Base-by-base conservation (phyloP, 2,797 vertebrate species). In the Neoniphon sammara region DNA sequence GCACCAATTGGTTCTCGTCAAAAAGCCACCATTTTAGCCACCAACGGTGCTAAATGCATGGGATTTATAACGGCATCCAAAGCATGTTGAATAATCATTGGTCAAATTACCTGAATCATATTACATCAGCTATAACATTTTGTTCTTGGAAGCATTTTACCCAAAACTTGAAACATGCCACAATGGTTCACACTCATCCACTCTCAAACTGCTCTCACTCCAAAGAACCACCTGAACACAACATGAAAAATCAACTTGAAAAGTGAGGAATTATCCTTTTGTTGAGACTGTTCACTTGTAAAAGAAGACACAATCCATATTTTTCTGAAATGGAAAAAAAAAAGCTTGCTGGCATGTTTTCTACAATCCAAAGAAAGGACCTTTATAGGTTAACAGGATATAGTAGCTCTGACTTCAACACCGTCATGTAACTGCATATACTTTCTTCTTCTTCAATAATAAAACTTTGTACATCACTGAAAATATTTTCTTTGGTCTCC, bases 381-480 rank as follows among this genome's bases (percentile, higher is more conserved):
- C 80, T 76, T 46, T 78, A 25, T 18, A 27, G 65, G 85, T 78
- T 80, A 71, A 77, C 71, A 81, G 77, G 65, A 84, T 47, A 75
- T 50, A 27, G 47, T 75, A 65, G 70, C 69, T 80, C 31, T 66
- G 70, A 65, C 50, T 84, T 85, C n/a, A 73, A 63, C 64, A 84
- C 50, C 60, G 30, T 79, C 76, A 78, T 92, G 87, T 91, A 88
- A 84, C 78, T 83, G 71, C 84, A 86, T 66, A 63, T 17, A 69
- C 68, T 60, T 54, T 52, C 14, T 63, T 82, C 62, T 73, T 74
- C 81, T 85, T 86, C 80, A 85, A 73, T 81, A 92, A 91, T 89
- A 89, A 92, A 91, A 89, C 68, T 91, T 91, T 92, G 77, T 91
- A 91, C 89, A 85, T 84, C 82, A 88, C 74, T 75, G 55, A 70